phyloP scores from a whole-genome alignment of 2,113 vertebrate genomes.

The Vanacampus margaritifer region DNA sequence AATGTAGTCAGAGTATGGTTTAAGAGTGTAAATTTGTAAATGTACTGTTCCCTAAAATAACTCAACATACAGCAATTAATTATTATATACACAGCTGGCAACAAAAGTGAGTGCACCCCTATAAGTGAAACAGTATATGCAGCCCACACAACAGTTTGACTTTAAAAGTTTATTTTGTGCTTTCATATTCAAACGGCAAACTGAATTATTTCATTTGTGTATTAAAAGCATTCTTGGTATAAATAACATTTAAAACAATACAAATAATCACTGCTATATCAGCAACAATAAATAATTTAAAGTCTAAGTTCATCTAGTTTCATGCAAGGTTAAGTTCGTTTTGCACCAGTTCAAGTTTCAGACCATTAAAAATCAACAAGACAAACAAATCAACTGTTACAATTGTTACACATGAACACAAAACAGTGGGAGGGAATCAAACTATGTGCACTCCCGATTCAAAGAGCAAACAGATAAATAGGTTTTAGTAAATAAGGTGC shows the following conservation, averaged over 20 bases:
- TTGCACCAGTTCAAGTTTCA: constrained; percentile 66
- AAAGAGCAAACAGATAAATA: constrained; percentile 45
- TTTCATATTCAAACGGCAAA: constrained; percentile 61
- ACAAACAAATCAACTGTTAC: constrained; percentile 58
- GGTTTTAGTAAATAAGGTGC: constrained; percentile 49
- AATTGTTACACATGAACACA: constrained; percentile 58
- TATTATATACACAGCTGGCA: no score
- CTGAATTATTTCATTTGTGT: constrained; percentile 61
- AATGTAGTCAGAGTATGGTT: no score
- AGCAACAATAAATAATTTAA: constrained; percentile 73
- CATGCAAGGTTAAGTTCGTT: constrained; percentile 59
- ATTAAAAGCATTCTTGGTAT: constrained; percentile 66
- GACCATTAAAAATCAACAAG: constrained; percentile 47
- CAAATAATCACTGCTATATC: constrained; percentile 54
- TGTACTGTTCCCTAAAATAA: no score
- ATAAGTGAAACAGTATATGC: background rate
- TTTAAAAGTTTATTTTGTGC: constrained; percentile 61
- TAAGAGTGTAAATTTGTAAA: no score
- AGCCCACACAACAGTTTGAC: background rate
- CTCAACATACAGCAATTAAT: no score
- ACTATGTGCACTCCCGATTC: constrained; percentile 70
- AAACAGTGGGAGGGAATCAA: constrained; percentile 58
- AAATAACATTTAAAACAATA: constrained; percentile 75
- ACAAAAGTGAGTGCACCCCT: no score
- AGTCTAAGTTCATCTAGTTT: constrained; percentile 64